phyloP scores from a whole-genome alignment of 1,140 invertebrate genomes.

The Pseudomyrmex flavicornis region DNA sequence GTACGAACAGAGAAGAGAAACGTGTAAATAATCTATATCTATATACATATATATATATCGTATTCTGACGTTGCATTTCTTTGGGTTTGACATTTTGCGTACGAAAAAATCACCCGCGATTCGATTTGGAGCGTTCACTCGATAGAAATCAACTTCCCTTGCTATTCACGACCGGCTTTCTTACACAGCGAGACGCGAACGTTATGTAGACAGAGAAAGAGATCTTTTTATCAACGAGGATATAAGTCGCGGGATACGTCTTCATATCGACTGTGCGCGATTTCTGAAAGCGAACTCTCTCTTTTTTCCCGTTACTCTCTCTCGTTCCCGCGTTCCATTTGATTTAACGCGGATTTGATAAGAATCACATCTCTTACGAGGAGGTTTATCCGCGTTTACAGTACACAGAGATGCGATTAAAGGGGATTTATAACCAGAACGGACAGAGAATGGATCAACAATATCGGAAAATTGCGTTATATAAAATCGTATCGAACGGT shows the following conservation, averaged over 20 bases:
- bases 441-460: background rate
- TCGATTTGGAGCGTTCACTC: conserved; percentile 49
- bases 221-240: conserved; percentile 62
- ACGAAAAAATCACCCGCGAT: conserved; percentile 31
- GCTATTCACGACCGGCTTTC: conserved; percentile 6
- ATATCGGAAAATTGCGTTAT: background rate
- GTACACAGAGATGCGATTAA: background rate
- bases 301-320: background rate
- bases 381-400: conserved; percentile 64
- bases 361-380: conserved; percentile 56
- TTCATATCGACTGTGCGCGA: conserved; percentile 39
- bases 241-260: conserved; percentile 59
- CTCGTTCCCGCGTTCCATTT: conserved; percentile 52
- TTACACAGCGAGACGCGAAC: background rate
- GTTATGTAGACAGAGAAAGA: conserved; percentile 52
- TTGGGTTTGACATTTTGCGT: conserved; percentile 38
- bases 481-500: background rate
- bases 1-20: background rate
- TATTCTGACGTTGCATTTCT: conserved; percentile 39
- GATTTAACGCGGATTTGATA: conserved; percentile 64
- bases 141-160: conserved; percentile 62
- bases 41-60: background rate
- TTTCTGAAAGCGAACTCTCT: conserved; percentile 47
- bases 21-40: conserved; percentile 39
- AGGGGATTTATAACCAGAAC: conserved; percentile 59